phyloP scores from a whole-genome alignment of 2,113 vertebrate genomes.

The Muntiacus muntjak region DNA sequence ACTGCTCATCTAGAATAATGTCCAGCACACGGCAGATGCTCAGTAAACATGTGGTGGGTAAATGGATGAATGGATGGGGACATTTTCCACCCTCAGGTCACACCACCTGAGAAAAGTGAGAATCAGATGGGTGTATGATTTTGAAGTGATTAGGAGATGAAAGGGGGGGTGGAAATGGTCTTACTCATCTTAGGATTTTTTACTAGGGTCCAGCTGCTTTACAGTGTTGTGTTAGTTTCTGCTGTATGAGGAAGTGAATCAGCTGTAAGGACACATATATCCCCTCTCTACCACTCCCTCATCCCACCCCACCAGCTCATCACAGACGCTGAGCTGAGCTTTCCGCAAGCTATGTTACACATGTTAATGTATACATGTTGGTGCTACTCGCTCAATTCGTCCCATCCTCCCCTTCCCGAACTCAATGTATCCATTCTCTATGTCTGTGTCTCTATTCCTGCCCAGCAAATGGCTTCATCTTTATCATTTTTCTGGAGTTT shows the following conservation, averaged over 20 bases:
- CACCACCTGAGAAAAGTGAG: neutral
- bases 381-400: neutral
- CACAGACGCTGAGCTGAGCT: neutral
- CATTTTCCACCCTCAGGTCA: neutral
- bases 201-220: neutral
- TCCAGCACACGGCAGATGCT: neutral
- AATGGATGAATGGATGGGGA: neutral
- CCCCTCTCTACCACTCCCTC: neutral
- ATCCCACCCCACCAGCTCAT: neutral
- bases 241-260: neutral
- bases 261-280: neutral
- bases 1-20: neutral
- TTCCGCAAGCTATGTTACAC: neutral
- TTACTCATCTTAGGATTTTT: neutral
- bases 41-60: neutral
- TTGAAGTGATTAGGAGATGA: neutral
- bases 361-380: neutral
- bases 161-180: neutral
- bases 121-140: neutral
- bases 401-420: neutral
- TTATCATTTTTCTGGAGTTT: neutral
- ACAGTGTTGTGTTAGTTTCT: neutral
- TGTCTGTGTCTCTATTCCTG: neutral
- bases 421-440: neutral
- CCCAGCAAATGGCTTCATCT: neutral